phyloP scores from a whole-genome alignment of 2,797 vertebrate species.

The Muscicapa comitata region DNA sequence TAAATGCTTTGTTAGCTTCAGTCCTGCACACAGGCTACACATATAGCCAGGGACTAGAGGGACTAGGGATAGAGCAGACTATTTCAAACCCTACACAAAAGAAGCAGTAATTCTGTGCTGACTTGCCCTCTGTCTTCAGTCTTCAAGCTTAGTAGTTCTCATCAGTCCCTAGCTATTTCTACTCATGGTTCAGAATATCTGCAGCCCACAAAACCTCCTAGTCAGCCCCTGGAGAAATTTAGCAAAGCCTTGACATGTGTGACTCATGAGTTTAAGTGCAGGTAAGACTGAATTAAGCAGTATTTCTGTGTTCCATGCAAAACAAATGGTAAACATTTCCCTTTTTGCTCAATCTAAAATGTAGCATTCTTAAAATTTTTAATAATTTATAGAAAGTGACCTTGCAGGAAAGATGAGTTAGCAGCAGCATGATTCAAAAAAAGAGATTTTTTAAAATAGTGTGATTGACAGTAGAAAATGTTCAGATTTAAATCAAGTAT shows the following conservation, averaged over 20 bases:
- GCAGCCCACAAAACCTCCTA: neutral
- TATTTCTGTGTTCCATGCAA: neutral
- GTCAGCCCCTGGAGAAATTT: neutral
- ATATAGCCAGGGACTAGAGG: neutral
- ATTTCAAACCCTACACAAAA: neutral
- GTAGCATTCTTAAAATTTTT: neutral
- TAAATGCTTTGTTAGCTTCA: conserved; percentile 11
- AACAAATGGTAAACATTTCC: neutral
- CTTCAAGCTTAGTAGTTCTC: neutral
- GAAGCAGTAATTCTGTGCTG: neutral
- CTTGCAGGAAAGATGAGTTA: neutral
- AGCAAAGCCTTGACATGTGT: neutral
- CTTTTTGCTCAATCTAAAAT: neutral
- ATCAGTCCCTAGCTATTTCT: neutral
- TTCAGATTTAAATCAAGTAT: neutral
- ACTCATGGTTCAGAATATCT: neutral
- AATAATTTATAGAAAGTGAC: neutral
- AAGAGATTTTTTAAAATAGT: neutral
- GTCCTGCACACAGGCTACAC: neutral
- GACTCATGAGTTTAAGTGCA: neutral
- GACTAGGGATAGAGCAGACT: neutral
- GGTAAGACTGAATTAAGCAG: neutral
- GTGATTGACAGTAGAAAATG: neutral
- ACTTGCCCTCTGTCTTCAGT: neutral
- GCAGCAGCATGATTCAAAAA: neutral